These are phyloP conservation scores for Rhagonycha lutea DNA, from an alignment of 2,888 invertebrate genomes.

Conservation along the genomic window DNA sequence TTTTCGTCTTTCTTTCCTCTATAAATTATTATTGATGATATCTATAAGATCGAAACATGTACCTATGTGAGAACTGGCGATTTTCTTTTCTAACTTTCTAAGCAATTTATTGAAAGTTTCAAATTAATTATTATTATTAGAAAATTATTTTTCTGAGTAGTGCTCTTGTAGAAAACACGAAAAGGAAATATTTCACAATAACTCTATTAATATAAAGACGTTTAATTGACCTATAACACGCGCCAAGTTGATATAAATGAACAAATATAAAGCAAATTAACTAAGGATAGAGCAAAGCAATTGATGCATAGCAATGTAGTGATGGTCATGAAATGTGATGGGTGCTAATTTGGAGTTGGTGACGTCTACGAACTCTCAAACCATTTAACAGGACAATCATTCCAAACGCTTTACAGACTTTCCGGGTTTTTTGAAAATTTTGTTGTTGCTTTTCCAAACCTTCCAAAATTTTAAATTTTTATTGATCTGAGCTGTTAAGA, in stretches of 20 bases:
- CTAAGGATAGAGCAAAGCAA: conserved; percentile 31
- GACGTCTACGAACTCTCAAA: conserved; percentile 37
- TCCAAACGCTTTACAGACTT: conserved; percentile 24
- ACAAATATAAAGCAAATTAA: conserved; percentile 10
- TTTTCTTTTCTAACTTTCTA: too few relatives aligned
- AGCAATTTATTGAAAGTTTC: too few relatives aligned
- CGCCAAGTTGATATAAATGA: neutral
- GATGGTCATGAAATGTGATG: conserved; percentile 42
- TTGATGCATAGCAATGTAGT: conserved; percentile 42
- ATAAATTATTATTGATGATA: too few relatives aligned
- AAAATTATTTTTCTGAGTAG: too few relatives aligned
- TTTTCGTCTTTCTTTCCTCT: too few relatives aligned
- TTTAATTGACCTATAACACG: neutral
- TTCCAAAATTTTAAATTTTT: neutral
- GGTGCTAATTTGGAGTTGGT: conserved; percentile 38
- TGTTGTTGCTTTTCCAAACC: neutral
- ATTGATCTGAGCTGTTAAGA: neutral
- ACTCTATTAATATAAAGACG: neutral
- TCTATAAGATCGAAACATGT: too few relatives aligned
- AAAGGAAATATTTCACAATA: neutral
- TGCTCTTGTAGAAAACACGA: neutral
- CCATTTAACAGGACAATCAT: conserved; percentile 33
- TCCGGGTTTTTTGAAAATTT: neutral
- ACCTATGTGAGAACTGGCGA: too few relatives aligned
- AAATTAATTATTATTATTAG: too few relatives aligned